Percentiles rank a stretch among this genome's conserved stretches.
Conservation (phyloP, 2,113 vertebrate genomes). For the Semnopithecus entellus region DNA sequence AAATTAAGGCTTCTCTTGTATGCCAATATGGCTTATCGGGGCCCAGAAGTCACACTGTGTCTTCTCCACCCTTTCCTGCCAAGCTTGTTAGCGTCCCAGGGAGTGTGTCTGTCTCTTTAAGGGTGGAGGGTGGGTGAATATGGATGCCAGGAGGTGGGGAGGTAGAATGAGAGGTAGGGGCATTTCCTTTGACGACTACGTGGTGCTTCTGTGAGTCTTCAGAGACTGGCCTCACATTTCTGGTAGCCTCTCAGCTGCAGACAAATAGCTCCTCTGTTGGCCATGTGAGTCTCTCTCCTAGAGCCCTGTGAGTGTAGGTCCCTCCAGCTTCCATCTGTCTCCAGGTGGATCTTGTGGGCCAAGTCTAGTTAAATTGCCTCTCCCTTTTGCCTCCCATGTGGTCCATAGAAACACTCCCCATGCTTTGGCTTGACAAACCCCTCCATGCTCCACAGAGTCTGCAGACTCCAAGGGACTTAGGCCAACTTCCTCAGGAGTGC, state of each 20-base stretch:
- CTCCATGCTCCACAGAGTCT: neutral
- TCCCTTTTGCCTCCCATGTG: neutral
- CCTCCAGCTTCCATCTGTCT: neutral
- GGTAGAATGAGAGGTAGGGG: neutral
- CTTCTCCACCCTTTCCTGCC: neutral
- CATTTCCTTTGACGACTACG: fast-evolving
- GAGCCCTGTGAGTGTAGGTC: neutral
- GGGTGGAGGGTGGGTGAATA: neutral
- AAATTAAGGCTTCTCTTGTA: neutral
- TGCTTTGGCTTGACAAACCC: neutral
- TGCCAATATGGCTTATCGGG: neutral
- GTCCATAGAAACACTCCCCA: neutral
- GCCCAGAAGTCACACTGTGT: neutral
- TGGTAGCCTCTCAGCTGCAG: neutral
- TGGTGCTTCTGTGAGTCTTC: neutral
- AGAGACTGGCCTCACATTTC: neutral
- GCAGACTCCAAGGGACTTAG: neutral
- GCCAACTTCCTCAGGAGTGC: neutral
- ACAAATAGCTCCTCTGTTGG: neutral
- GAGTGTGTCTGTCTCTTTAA: neutral
- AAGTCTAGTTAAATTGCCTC: neutral
- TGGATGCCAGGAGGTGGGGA: neutral
- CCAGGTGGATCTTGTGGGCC: neutral
- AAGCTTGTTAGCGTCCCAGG: neutral
- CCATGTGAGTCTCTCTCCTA: neutral